Base-by-base conservation (phyloP, 2,113 vertebrate species). In the Myiagra hebetior region DNA sequence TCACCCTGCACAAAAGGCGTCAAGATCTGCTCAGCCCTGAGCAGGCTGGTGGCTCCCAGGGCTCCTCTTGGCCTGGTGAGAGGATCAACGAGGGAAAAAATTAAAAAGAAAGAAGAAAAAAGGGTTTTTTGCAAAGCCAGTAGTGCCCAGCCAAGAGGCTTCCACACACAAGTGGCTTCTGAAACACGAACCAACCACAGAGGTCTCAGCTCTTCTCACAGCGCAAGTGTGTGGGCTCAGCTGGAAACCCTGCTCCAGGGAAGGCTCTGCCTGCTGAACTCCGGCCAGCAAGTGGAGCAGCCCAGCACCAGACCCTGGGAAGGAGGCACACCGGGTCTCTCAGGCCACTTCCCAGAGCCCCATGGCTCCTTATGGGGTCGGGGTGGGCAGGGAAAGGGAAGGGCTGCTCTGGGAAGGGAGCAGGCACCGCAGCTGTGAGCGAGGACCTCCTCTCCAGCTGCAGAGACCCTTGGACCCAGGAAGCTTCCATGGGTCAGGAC, bases 101-200 rank as follows among this genome's bases (percentile, higher is more conserved):
- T 5, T 5, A 17, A 53, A 62, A 44, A 41, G 19, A 19, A 74
- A 47, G 31, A 62, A 37, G 1, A 5, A 73, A 62, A 53, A 47
- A 63, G 6, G 14, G 5, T 44, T 85, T 91, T 87, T 87, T 94
- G 23, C 76, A 88, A 88, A 92, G 41, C 79, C 88, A 72, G 52
- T 23, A n/a, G 39, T 93, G 88, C 93, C 92, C 28, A 1, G 93
- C 92, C 93, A 95, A 95, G 92, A 95, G 76, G 72, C 85, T 93
- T 96, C 90, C 95, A 94, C 95, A 95, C 84, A 89, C 80, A 89
- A 96, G 94, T 84, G 80, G 93, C 95, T 95, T 91, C 96, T 87
- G 96, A 97, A 96, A 95, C 89, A 87, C 21, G 11, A 96, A 89
- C 94, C 93, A 87, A 94, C 91, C 95, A 87, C 95, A 96, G 78